Evolutionary conservation across 2,888 invertebrate species (phyloP).

Genomic region (Trichogramma dendrolimi): DNA sequence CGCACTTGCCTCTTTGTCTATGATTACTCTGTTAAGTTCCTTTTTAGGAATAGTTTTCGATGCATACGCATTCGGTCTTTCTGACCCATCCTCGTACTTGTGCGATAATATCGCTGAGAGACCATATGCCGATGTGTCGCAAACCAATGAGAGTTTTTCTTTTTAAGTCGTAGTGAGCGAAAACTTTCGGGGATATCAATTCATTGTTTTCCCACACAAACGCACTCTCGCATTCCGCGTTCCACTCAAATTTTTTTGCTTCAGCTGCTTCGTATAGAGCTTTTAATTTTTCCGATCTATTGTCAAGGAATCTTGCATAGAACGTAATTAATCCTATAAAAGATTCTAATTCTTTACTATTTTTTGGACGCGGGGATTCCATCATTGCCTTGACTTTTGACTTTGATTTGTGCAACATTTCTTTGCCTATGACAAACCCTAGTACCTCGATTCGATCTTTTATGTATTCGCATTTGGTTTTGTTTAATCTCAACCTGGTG

Average conservation of each 20-base stretch:
- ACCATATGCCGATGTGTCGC: neutral
- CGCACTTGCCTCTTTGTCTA: slow-evolving; percentile 27
- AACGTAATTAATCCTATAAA: neutral
- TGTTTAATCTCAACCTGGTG: no score
- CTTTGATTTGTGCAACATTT: no score
- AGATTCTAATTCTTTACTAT: neutral
- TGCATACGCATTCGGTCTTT: slow-evolving; percentile 23
- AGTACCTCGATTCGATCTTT: no score
- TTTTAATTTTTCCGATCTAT: neutral
- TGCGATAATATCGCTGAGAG: slow-evolving; percentile 1
- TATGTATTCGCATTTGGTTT: no score
- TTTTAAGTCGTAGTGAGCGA: neutral
- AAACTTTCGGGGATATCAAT: neutral
- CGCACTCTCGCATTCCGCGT: neutral
- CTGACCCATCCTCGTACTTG: neutral
- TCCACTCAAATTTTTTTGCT: neutral
- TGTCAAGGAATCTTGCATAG: neutral
- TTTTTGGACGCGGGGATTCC: neutral
- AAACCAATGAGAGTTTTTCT: neutral
- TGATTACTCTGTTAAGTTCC: slow-evolving; percentile 22
- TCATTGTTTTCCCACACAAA: neutral
- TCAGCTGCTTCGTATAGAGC: neutral
- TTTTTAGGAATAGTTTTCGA: slow-evolving; percentile 23
- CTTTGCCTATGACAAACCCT: no score
- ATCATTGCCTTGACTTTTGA: no score